Conservation (phyloP, 2,888 invertebrate genomes). For the Endotricha flammealis region DNA sequence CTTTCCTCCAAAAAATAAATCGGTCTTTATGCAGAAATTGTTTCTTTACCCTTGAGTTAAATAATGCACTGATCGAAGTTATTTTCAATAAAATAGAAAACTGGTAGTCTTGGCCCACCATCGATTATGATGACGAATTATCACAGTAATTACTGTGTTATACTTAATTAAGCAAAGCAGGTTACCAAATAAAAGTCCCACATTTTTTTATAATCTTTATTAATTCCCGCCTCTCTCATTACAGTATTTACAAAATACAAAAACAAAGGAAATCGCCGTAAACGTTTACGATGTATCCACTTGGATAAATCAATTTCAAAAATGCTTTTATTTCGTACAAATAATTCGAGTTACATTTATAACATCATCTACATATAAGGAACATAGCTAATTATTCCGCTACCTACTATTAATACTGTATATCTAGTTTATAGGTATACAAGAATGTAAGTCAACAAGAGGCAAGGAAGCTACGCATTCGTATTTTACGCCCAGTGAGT, state of each 20-base stretch:
- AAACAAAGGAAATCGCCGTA: conserved; percentile 27
- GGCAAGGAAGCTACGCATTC: conserved; percentile 29
- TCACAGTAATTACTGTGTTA: no score
- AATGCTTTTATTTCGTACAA: conserved; percentile 32
- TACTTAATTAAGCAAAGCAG: no score
- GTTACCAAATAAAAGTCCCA: conserved; percentile 23
- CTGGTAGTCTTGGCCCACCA: no score
- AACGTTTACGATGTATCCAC: background rate
- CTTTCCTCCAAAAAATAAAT: no score
- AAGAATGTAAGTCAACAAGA: conserved; percentile 53
- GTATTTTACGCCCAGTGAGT: conserved; percentile 9
- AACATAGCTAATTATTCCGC: conserved; percentile 65
- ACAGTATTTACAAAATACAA: conserved; percentile 73
- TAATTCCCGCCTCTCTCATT: conserved; percentile 56
- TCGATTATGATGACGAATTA: no score
- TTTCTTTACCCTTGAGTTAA: no score
- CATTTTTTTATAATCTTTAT: conserved; percentile 62
- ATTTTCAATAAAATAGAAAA: no score
- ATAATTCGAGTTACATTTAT: conserved; percentile 49
- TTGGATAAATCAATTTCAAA: conserved; percentile 1
- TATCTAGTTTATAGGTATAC: conserved; percentile 65
- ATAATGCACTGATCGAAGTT: no score
- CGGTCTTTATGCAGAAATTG: no score
- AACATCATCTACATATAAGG: conserved; percentile 59
- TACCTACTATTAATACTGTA: conserved; percentile 54